phyloP scores from a whole-genome alignment of 2,797 vertebrate genomes.

The Lophius americanus region DNA sequence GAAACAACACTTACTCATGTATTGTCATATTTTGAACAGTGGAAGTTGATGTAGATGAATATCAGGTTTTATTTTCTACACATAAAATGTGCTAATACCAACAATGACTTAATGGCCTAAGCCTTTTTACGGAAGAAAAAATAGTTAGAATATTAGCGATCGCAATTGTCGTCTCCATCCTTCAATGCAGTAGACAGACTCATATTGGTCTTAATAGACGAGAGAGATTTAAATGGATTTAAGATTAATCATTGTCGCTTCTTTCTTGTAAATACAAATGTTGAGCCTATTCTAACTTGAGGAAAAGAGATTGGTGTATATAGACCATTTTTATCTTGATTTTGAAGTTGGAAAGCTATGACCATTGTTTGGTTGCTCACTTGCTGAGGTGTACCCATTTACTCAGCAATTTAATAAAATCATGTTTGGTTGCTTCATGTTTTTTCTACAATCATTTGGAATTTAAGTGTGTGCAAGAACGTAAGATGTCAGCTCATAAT shows the following conservation, averaged over 20 bases:
- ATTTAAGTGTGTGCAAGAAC: conserved; percentile 7
- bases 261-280: conserved; percentile 29
- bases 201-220: background rate
- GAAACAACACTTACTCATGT: too few species aligned
- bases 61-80: too few species aligned
- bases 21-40: too few species aligned
- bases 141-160: too few species aligned
- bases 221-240: background rate
- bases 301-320: conserved; percentile 13
- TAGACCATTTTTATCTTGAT: background rate
- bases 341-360: background rate
- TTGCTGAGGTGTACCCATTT: conserved; percentile 22
- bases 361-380: conserved; percentile 19
- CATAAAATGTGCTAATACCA: too few species aligned
- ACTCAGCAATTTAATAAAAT: conserved; percentile 46
- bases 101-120: too few species aligned
- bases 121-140: too few species aligned
- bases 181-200: conserved; percentile 3
- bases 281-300: conserved; percentile 10
- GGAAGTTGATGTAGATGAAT: too few species aligned
- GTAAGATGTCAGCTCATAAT: background rate
- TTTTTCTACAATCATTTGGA: conserved; percentile 9
- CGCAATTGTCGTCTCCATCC: background rate
- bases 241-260: conserved; percentile 12
- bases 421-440: conserved; percentile 9